Conservation (phyloP, 35 echinoderm and acorn worm genomes). For the Strongylocentrotus purpuratus region DNA sequence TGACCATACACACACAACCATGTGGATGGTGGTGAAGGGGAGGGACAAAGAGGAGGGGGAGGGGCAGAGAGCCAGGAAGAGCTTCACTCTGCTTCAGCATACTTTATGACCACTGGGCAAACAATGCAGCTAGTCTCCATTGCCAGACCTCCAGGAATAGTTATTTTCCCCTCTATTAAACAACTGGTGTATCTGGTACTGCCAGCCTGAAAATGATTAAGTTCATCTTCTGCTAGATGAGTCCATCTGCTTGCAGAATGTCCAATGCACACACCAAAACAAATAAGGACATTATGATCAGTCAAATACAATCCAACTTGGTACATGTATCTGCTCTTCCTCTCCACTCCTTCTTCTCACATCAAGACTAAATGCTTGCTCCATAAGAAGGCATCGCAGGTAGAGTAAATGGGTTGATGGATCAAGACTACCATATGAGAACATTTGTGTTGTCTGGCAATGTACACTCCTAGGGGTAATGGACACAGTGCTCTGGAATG, state of each 20-base stretch:
- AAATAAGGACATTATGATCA: neutral
- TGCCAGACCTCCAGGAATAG: neutral
- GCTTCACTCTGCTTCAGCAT: neutral
- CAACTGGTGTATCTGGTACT: neutral
- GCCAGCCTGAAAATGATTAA: neutral
- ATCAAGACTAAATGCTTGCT: neutral
- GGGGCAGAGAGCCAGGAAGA: neutral
- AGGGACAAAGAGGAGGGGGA: neutral
- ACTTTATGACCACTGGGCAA: neutral
- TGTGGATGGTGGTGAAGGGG: neutral
- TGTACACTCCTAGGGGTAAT: constrained; percentile 10
- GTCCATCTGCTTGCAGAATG: no score
- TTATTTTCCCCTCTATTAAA: neutral
- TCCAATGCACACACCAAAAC: neutral
- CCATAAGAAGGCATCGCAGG: neutral
- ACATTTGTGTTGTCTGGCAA: constrained; percentile 10
- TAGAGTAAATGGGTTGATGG: neutral
- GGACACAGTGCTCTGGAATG: constrained; percentile 6
- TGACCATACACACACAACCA: neutral
- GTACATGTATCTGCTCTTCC: neutral
- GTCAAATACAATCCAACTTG: neutral
- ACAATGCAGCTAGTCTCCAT: neutral
- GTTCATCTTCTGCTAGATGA: no score
- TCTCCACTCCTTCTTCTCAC: neutral
- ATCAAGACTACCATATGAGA: neutral